A percentile compares a stretch with the other conserved stretches of the same genome.
Evolutionary conservation across 2,888 invertebrate genomes (phyloP).

Genomic region (Orchesella flavescens): DNA sequence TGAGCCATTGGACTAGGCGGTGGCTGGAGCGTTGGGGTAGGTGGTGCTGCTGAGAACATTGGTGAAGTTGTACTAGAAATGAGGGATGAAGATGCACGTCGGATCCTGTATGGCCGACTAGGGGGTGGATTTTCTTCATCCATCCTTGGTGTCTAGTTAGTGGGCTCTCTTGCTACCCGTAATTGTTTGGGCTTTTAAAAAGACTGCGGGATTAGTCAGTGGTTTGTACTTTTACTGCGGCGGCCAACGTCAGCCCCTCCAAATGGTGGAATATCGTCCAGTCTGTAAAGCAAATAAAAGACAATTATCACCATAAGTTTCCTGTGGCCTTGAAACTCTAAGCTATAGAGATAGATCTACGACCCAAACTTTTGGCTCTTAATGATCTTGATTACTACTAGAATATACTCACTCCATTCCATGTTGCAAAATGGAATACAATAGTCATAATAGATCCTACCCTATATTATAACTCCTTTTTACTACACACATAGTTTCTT

Average conservation of each 20-base stretch:
- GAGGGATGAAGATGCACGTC: conserved; percentile 70
- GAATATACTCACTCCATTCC: no score
- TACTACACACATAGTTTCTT: no score
- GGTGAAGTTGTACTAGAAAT: conserved; percentile 71
- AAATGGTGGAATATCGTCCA: conserved; percentile 7
- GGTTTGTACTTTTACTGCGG: conserved; percentile 40
- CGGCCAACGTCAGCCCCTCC: background rate
- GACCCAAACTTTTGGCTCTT: no score
- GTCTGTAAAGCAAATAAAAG: conserved; percentile 15
- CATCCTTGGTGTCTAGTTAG: conserved; percentile 51
- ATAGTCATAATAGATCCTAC: no score
- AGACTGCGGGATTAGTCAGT: conserved; percentile 20
- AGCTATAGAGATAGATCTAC: no score
- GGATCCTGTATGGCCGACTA: conserved; percentile 66
- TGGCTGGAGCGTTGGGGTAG: conserved; percentile 55
- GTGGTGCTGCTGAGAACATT: conserved; percentile 65
- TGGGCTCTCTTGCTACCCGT: background rate
- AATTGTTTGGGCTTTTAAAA: no score
- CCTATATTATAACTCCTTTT: no score
- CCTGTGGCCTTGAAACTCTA: no score
- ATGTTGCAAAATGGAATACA: no score
- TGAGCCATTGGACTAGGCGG: conserved; percentile 61
- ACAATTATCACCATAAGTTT: background rate
- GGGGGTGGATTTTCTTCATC: conserved; percentile 67
- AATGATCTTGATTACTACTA: no score